A percentile compares a stretch with the other conserved stretches of the same genome.
phyloP scores from a whole-genome alignment of 2,888 invertebrate genomes.

The Sminthurinus aureus region DNA sequence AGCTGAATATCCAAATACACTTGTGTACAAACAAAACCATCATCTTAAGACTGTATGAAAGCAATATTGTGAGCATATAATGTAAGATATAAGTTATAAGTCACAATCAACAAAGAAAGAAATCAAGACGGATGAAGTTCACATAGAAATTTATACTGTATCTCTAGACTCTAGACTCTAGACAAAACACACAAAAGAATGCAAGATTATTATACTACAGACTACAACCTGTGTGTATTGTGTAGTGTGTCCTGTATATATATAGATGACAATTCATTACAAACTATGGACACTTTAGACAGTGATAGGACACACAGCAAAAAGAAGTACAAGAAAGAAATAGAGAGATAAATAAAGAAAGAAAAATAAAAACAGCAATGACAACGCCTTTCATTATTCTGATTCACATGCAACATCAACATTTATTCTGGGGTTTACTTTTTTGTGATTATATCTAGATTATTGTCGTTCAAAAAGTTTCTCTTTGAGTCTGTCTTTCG shows the following conservation, averaged over 20 bases:
- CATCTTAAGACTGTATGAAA: slow-evolving; percentile 10
- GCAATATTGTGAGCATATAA: too few relatives aligned
- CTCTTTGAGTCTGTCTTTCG: slow-evolving; percentile 1
- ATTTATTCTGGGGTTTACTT: slow-evolving; percentile 33
- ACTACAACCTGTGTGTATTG: too few relatives aligned
- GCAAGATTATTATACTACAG: too few relatives aligned
- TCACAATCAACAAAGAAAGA: background rate
- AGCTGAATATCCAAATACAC: background rate
- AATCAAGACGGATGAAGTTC: background rate
- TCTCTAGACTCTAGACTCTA: background rate
- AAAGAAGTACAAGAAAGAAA: background rate
- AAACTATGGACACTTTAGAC: too few relatives aligned
- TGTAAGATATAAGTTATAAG: too few relatives aligned
- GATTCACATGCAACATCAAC: slow-evolving; percentile 39
- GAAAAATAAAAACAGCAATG: slow-evolving; percentile 31
- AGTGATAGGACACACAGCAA: background rate
- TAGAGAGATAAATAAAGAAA: background rate
- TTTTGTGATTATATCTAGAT: slow-evolving; percentile 19
- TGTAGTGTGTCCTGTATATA: background rate
- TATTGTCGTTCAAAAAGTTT: slow-evolving; percentile 12
- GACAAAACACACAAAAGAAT: background rate
- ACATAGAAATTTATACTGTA: background rate
- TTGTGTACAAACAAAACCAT: background rate
- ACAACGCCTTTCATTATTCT: slow-evolving; percentile 40
- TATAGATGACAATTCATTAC: too few relatives aligned